These are phyloP conservation scores for Lathronympha strigana DNA, from an alignment of 2,888 invertebrate genomes.

Conservation along the genomic window DNA sequence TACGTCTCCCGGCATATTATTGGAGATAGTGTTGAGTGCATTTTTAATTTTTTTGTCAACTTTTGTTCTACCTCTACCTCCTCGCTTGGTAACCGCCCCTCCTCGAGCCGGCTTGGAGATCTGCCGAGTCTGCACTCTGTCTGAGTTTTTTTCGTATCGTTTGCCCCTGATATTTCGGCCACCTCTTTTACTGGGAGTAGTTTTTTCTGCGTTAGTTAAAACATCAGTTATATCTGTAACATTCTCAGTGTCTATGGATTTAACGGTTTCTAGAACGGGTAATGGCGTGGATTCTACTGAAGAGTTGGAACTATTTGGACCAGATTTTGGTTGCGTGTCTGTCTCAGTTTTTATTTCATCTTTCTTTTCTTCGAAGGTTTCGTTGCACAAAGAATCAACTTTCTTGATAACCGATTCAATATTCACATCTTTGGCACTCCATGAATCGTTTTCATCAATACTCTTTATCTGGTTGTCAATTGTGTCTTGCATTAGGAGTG, in stretches of 20 bases:
- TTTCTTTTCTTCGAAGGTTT: conserved; percentile 59
- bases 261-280: conserved; percentile 24
- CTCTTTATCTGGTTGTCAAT: conserved; percentile 65
- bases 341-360: conserved; percentile 47
- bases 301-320: conserved; percentile 37
- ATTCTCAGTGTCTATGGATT: conserved; percentile 48
- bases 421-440: conserved; percentile 91
- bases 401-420: conserved; percentile 93
- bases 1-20: conserved; percentile 88
- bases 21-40: conserved; percentile 78
- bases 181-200: conserved; percentile 63
- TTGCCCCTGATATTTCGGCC: conserved; percentile 75
- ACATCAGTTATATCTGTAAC: conserved; percentile 52
- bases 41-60: conserved; percentile 81
- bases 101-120: conserved; percentile 73
- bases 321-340: conserved; percentile 38
- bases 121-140: conserved; percentile 77
- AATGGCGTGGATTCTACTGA: conserved; percentile 10
- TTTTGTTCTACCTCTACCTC: conserved; percentile 80
- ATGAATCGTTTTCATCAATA: conserved; percentile 89
- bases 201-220: conserved; percentile 51
- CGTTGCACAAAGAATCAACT: conserved; percentile 87
- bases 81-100: conserved; percentile 67
- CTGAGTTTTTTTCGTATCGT: conserved; percentile 67
- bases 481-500: conserved; percentile 43